These are phyloP conservation scores for Pithecia hirsuta DNA, from an alignment of 2,797 vertebrate species.

Conservation along the genomic window DNA sequence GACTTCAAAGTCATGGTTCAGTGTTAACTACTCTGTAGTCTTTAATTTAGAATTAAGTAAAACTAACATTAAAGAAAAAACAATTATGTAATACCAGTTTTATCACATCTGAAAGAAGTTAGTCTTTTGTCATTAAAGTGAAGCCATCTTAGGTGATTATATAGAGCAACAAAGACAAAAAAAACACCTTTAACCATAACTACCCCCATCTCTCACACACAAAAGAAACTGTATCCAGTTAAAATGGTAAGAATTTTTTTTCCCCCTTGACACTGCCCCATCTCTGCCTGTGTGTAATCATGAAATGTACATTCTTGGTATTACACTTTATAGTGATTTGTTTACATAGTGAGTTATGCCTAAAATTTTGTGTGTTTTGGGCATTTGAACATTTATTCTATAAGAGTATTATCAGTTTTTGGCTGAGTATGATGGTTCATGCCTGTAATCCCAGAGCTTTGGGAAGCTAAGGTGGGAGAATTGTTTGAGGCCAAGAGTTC, in stretches of 20 bases:
- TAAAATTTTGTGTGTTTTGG: background rate
- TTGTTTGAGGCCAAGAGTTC: no score
- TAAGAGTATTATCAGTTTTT: background rate
- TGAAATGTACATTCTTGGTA: background rate
- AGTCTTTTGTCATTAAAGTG: conserved; percentile 61
- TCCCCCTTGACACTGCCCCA: background rate
- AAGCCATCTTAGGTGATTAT: conserved; percentile 25
- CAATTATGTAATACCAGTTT: conserved; percentile 55
- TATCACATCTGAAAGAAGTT: conserved; percentile 55
- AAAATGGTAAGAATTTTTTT: conserved; percentile 39
- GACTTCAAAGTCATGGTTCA: conserved; percentile 54
- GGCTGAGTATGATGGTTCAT: no score
- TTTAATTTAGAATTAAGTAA: conserved; percentile 76
- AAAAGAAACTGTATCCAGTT: conserved; percentile 27
- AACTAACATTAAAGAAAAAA: conserved; percentile 64
- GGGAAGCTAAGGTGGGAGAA: no score
- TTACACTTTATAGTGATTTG: conserved; percentile 7
- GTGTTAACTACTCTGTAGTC: conserved; percentile 66
- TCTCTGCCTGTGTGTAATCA: background rate
- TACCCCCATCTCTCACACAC: background rate
- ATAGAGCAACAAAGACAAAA: background rate
- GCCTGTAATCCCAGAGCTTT: no score
- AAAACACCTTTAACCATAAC: background rate
- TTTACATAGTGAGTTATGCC: conserved; percentile 1
- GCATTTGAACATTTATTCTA: background rate